phyloP scores from a whole-genome alignment of 1,140 invertebrate species.

The Anastrepha obliqua region DNA sequence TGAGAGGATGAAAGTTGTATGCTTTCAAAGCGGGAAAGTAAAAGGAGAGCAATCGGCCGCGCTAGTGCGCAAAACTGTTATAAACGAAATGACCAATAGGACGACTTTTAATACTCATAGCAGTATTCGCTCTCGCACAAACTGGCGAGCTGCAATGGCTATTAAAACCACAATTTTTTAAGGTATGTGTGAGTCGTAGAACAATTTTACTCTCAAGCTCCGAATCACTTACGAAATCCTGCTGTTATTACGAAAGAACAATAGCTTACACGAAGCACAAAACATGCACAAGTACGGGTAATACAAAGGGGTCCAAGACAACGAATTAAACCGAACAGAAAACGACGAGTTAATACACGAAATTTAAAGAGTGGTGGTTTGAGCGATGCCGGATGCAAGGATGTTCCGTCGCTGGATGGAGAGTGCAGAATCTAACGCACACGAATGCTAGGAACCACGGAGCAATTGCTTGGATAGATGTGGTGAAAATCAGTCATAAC shows the following conservation, averaged over 20 bases:
- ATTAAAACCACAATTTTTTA: no score
- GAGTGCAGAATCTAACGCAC: background rate
- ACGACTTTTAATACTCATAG: no score
- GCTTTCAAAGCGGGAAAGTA: background rate
- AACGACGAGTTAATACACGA: conserved; percentile 2
- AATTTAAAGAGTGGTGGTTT: background rate
- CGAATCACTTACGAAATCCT: background rate
- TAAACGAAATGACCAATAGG: background rate
- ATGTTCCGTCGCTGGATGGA: background rate
- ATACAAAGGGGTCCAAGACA: background rate
- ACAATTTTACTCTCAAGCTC: background rate
- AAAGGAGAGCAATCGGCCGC: background rate
- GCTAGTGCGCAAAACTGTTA: background rate
- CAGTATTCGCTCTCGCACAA: no score
- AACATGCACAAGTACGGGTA: no score
- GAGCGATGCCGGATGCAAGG: background rate
- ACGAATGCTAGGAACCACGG: background rate
- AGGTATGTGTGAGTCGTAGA: no score
- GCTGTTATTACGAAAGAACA: background rate
- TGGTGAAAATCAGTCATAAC: conserved; percentile 74
- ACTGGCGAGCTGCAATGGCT: no score
- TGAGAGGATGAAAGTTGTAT: background rate
- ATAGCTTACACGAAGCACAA: background rate
- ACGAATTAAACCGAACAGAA: background rate
- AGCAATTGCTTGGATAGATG: conserved; percentile 53